Percentiles rank a stretch among this genome's conserved stretches.
These are phyloP conservation scores for Griposia aprilina DNA, from an alignment of 2,888 invertebrate species.

Conservation along the genomic window DNA sequence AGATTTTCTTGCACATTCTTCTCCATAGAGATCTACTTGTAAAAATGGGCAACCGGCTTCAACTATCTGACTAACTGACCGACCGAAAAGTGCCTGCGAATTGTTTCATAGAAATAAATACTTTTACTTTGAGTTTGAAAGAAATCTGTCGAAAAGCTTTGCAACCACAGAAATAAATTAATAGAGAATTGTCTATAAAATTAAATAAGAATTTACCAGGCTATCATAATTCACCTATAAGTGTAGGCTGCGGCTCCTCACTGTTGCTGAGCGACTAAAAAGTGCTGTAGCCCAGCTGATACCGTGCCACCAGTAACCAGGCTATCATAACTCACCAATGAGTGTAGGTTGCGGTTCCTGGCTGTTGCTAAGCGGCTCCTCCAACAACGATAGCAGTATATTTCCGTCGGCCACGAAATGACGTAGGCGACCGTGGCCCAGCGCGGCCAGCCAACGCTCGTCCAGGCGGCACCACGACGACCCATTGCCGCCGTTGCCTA, in stretches of 20 bases:
- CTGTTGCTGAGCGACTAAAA: conserved; percentile 93
- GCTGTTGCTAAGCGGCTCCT: conserved; percentile 97
- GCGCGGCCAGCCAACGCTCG: conserved; percentile 94
- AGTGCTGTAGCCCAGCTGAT: conserved; percentile 90
- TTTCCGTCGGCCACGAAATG: conserved; percentile 98
- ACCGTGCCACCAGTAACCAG: conserved; percentile 90
- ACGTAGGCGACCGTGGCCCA: conserved; percentile 87
- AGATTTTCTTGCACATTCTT: background rate
- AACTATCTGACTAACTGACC: background rate
- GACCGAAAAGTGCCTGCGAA: background rate
- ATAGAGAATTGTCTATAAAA: background rate
- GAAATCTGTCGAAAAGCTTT: background rate
- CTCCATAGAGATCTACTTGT: background rate
- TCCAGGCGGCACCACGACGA: conserved; percentile 95
- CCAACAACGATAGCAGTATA: conserved; percentile 96
- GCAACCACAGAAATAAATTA: background rate
- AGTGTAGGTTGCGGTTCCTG: conserved; percentile 98
- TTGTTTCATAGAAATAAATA: background rate
- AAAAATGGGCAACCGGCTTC: background rate
- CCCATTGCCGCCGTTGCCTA: conserved; percentile 95
- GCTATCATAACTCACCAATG: conserved; percentile 81
- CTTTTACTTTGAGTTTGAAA: background rate
- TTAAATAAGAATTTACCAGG: background rate
- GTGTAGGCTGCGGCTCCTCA: conserved; percentile 97
- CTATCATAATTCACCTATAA: conserved; percentile 87